Evolutionary conservation across 2,888 invertebrate genomes (phyloP).

Genomic region (Amiota communis): DNA sequence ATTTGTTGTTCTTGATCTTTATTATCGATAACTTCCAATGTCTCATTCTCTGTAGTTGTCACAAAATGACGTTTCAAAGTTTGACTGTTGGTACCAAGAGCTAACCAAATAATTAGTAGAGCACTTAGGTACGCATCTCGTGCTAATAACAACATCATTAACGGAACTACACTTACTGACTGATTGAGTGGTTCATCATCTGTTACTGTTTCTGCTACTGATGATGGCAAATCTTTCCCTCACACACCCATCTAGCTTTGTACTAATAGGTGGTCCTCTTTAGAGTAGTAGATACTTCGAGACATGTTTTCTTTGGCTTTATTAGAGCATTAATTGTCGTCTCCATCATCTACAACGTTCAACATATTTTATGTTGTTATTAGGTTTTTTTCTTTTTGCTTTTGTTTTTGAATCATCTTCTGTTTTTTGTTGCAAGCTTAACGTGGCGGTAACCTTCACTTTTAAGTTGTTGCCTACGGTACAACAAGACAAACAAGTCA

Average conservation of each 20-base stretch:
- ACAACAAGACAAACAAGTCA: constrained; percentile 56
- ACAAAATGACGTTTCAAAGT: constrained; percentile 51
- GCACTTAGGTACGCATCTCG: constrained; percentile 62
- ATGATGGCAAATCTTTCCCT: constrained; percentile 16
- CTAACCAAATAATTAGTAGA: constrained; percentile 59
- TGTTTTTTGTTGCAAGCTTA: constrained; percentile 27
- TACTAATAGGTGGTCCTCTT: too few species aligned
- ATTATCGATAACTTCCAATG: constrained; percentile 31
- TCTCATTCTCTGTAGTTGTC: constrained; percentile 44
- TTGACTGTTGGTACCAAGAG: constrained; percentile 30
- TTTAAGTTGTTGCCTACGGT: constrained; percentile 43
- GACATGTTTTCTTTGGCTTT: constrained; percentile 61
- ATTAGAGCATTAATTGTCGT: constrained; percentile 71
- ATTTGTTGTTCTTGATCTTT: constrained; percentile 34
- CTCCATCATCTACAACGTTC: constrained; percentile 28
- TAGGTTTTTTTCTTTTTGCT: constrained; percentile 43
- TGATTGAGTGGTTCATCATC: constrained; percentile 44
- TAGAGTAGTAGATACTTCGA: too few species aligned
- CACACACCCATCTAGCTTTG: constrained; percentile 10
- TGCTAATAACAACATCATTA: constrained; percentile 63
- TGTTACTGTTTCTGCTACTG: constrained; percentile 27
- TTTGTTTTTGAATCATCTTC: constrained; percentile 24
- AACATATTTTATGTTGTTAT: constrained; percentile 42
- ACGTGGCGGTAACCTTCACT: constrained; percentile 66
- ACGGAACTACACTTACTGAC: constrained; percentile 61